Evolutionary conservation across 2,888 invertebrate genomes (phyloP), one percentile per base, ranked within the genome.

Genomic region (Saturnia japonica): DNA sequence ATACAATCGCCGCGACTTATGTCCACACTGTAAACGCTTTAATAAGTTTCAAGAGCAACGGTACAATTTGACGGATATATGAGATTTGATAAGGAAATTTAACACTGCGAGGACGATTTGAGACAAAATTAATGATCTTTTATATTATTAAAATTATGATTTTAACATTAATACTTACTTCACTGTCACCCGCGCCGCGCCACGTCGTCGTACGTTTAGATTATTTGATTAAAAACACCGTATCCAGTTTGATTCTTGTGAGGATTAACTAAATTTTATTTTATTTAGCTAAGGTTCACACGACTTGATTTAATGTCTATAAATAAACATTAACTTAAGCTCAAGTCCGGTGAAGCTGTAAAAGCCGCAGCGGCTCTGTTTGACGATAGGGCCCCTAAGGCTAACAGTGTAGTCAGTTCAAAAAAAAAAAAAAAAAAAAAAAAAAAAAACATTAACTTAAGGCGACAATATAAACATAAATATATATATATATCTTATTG

Each of bases 1-100:
- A 80, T 79, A 47, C 66, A 71, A 81, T 81, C 80, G 72, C 57
- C 72, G 67, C 72, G 75, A 78, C 74, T 78, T 77, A 77, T 77
- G 75, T 73, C 68, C 67, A 67, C 69, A 70, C 74, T 72, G 67
- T 68, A 71, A 74, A 74, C 70, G 69, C 60, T 62, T 43, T 70
- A 68, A 71, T 74, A 69, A 70, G 68, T 71, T 69, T 71, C 71
- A 70, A 68, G 57, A 51, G 54, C 45, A 62, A 57, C 34, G 66
- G 68, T 62, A 47, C 43, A 57, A 40, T 54, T 47, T 60, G 68
- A 72, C 68, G 54, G 57, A 40, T 16, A 42, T 57, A 68, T 57
- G 42, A 54, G 54, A 54, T 68, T 16, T 57, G 22, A 62, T 40
- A 34, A 42, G 54, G 11, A 12, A 70, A 42, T 64, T 68, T 57